Conservation (phyloP, 2,113 vertebrate genomes). For the Solea solea region DNA sequence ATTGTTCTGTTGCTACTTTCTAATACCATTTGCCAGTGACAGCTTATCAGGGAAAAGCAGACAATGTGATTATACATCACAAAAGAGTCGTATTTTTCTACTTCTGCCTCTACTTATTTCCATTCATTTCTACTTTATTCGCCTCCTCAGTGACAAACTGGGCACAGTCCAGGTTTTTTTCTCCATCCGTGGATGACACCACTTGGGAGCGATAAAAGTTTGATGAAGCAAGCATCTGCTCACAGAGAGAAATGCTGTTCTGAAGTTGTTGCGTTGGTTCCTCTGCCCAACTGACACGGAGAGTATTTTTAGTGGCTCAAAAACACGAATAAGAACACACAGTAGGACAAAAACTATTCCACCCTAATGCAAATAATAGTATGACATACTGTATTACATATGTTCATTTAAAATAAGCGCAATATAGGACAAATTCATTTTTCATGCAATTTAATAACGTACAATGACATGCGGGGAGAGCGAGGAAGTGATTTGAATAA, state of each 20-base stretch:
- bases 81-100: slow-evolving; percentile 4
- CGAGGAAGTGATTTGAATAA: slow-evolving; percentile 13
- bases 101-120: no score
- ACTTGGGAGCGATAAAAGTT: slow-evolving; percentile 63
- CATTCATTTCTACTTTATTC: slow-evolving; percentile 5
- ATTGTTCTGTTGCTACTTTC: not conserved
- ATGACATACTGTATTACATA: not conserved
- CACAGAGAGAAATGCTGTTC: slow-evolving; percentile 37
- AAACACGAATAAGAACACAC: not conserved
- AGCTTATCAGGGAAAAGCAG: not conserved
- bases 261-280: slow-evolving; percentile 20
- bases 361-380: slow-evolving; percentile 1
- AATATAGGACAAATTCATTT: not conserved
- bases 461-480: slow-evolving; percentile 1
- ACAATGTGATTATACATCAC: not conserved
- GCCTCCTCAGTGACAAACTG: slow-evolving; percentile 44
- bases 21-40: not conserved
- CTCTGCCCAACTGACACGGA: slow-evolving; percentile 39
- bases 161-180: slow-evolving; percentile 41
- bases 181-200: slow-evolving; percentile 48
- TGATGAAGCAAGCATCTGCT: slow-evolving; percentile 55
- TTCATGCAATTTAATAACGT: slow-evolving; percentile 1
- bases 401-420: not conserved
- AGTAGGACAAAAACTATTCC: not conserved
- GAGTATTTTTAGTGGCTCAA: slow-evolving; percentile 17